Percentiles rank a stretch among this genome's conserved stretches.
Conservation (phyloP, 1,140 invertebrate genomes). For the Lethrus apterus region DNA sequence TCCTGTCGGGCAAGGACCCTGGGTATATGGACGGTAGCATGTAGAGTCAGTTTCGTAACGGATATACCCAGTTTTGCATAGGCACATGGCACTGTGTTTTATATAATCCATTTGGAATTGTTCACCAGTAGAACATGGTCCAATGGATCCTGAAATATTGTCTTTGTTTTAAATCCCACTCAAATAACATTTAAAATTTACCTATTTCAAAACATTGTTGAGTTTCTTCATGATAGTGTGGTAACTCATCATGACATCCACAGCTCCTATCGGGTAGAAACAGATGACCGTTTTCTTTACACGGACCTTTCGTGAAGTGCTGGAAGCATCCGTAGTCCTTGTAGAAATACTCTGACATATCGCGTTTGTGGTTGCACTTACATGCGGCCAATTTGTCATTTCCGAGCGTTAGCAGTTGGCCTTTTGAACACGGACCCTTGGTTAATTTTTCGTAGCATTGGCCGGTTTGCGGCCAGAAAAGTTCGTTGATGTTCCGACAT, state of each 20-base stretch:
- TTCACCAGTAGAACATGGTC: slow-evolving; percentile 64
- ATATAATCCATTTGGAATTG: slow-evolving; percentile 47
- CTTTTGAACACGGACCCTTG: slow-evolving; percentile 66
- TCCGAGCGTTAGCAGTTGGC: slow-evolving; percentile 53
- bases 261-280: slow-evolving; percentile 66
- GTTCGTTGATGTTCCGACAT: slow-evolving; percentile 50
- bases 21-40: slow-evolving; percentile 68
- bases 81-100: slow-evolving; percentile 48
- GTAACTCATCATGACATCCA: slow-evolving; percentile 59
- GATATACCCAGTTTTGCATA: slow-evolving; percentile 63
- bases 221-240: slow-evolving; percentile 62
- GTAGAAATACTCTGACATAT: slow-evolving; percentile 46
- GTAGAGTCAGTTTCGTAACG: slow-evolving; percentile 54
- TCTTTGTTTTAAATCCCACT: too few species aligned
- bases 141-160: slow-evolving; percentile 49
- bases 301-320: slow-evolving; percentile 69
- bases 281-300: slow-evolving; percentile 60
- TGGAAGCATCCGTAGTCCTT: slow-evolving; percentile 61
- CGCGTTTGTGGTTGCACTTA: slow-evolving; percentile 43
- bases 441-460: slow-evolving; percentile 62
- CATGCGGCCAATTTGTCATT: slow-evolving; percentile 52
- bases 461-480: slow-evolving; percentile 65
- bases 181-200: slow-evolving; percentile 38
- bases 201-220: slow-evolving; percentile 68
- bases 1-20: slow-evolving; percentile 61